Base-by-base conservation (phyloP, 1,140 invertebrate genomes). In the Heliconius hermathena region DNA sequence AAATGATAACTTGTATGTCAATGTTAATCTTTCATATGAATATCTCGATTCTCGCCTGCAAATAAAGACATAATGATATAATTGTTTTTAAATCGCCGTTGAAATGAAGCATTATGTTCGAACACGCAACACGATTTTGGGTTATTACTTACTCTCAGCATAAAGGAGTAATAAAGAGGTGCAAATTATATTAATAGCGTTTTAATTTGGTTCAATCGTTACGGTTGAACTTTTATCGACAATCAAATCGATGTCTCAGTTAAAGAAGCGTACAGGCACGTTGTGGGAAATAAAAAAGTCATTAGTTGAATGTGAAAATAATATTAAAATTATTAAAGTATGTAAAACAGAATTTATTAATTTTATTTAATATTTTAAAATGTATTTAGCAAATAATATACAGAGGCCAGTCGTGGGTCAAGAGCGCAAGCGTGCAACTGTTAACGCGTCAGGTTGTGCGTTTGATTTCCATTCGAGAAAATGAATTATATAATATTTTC, bases 131-230 rank as follows among this genome's bases (percentile, higher is more conserved):
- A 74, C 80, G 70, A 73, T 81, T 81, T 79, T 73, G 79, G 80
- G 76, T 83, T 84, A 84, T 83, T 83, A 72, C 77, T 77, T 81
- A 79, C 78, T 83, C 70, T 83, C 70, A 71, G 76, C 78, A 81
- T 86, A 87, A 80, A 76, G 52, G 22, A 49, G 70, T 76, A 80
- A 76, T 54, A 90, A 66, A 85, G 83, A 88, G 83, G 85, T 87
- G 88, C 85, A 87, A 90, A 90, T 88, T 87, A 83, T 85, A 87
- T 89, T 88, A 88, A 87, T 81, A 88, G 80, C 83, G 71, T 79
- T 88, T 88, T 87, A 90, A 88, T 87, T 85, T 81, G 79, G 83
- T 84, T 81, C 77, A 83, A 82, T 86, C 80, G 79, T 84, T 87
- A 82, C 78, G 84, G 83, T 73, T 54, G 83, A 81, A 79, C 74